phyloP scores from a whole-genome alignment of 2,888 invertebrate genomes.

The Ormyrus nitidulus region DNA sequence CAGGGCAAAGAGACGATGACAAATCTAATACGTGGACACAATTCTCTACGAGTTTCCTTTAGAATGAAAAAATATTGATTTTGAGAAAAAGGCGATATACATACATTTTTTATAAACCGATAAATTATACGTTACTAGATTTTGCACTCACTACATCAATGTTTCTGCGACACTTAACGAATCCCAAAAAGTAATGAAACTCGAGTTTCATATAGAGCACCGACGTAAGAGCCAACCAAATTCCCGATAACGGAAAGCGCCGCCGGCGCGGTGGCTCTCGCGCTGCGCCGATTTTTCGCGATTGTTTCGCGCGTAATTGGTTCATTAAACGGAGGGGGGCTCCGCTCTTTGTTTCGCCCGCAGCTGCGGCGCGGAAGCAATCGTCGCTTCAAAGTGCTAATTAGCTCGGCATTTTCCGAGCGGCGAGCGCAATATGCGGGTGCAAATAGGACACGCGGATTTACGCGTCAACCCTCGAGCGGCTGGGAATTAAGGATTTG shows the following conservation, averaged over 20 bases:
- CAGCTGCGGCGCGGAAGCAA: constrained; percentile 57
- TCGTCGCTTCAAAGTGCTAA: constrained; percentile 66
- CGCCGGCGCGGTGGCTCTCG: too few species aligned
- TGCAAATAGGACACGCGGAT: constrained; percentile 54
- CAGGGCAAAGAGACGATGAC: background rate
- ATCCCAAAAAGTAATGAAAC: too few species aligned
- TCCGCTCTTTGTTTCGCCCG: constrained; percentile 19
- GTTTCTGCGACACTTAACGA: too few species aligned
- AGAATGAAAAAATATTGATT: too few species aligned
- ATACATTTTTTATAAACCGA: too few species aligned
- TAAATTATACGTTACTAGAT: too few species aligned
- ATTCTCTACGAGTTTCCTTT: too few species aligned
- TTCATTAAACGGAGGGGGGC: constrained; percentile 21
- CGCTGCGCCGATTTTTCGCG: constrained; percentile 25
- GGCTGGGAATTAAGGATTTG: constrained; percentile 30
- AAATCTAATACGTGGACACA: background rate
- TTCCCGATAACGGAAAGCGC: too few species aligned
- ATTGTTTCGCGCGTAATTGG: constrained; percentile 44
- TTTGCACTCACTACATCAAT: too few species aligned
- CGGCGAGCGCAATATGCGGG: constrained; percentile 52
- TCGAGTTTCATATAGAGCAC: too few species aligned
- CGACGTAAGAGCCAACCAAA: too few species aligned
- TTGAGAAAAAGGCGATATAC: too few species aligned
- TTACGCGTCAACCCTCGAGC: constrained; percentile 16
- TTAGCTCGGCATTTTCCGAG: constrained; percentile 66